Conservation (phyloP, 2,888 invertebrate species). For the Phymatocera aterrima region DNA sequence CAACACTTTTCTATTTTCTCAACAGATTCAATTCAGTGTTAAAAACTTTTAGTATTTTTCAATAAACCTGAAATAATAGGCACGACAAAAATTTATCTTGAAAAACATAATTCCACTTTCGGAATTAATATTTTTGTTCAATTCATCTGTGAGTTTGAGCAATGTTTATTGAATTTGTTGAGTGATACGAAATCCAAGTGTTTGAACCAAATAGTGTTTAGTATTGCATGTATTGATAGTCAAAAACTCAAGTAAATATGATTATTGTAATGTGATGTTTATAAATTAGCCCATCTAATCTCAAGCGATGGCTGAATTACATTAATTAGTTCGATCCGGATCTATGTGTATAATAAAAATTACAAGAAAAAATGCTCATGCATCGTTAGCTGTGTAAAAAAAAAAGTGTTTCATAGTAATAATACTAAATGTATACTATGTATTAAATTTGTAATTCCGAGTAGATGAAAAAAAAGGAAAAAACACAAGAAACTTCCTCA, state of each 20-base stretch:
- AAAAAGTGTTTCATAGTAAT: slow-evolving; percentile 1
- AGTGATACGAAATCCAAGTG: slow-evolving; percentile 16
- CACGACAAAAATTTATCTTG: not conserved
- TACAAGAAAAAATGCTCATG: slow-evolving; percentile 3
- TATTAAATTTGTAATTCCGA: slow-evolving; percentile 12
- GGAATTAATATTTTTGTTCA: too few species aligned
- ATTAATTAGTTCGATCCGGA: not conserved
- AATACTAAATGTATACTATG: too few species aligned
- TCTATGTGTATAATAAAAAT: slow-evolving; percentile 21
- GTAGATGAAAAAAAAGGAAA: not conserved
- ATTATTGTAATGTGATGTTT: slow-evolving; percentile 20
- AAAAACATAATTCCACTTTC: not conserved
- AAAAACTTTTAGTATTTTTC: not conserved
- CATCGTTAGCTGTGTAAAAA: slow-evolving; percentile 28
- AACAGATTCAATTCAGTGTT: not conserved
- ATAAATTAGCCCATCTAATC: slow-evolving; percentile 26
- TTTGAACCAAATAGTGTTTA: slow-evolving; percentile 34
- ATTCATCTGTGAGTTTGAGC: not conserved
- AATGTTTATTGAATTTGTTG: slow-evolving; percentile 19
- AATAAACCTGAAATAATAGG: not conserved
- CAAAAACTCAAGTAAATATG: slow-evolving; percentile 7
- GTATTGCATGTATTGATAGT: slow-evolving; percentile 31
- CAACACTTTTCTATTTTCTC: slow-evolving; percentile 19
- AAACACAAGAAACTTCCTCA: not conserved
- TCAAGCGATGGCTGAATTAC: not conserved